phyloP scores from a whole-genome alignment of 2,888 invertebrate genomes.

The Anagyrus pseudococci region DNA sequence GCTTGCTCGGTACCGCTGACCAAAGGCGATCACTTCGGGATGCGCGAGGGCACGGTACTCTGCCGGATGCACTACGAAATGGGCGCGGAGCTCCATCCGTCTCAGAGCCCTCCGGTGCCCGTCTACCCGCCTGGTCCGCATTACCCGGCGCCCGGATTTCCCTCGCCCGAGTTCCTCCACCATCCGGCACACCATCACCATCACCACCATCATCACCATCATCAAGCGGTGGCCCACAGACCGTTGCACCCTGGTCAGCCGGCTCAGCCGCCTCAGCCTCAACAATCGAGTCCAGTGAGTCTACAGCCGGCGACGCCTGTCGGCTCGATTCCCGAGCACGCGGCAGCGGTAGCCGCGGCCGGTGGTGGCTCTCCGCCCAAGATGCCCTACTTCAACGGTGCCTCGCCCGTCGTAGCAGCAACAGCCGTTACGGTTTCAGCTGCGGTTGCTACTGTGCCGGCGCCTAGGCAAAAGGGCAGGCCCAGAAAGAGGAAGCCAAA shows the following conservation, averaged over 20 bases:
- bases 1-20: constrained; percentile 85
- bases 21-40: constrained; percentile 95
- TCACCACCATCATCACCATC: constrained; percentile 31
- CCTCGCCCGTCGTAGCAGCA: constrained; percentile 61
- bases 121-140: constrained; percentile 59
- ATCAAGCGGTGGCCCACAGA: constrained; percentile 46
- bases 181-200: constrained; percentile 52
- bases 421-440: constrained; percentile 63
- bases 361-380: constrained; percentile 55
- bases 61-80: constrained; percentile 80
- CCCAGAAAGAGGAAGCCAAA: constrained; percentile 93
- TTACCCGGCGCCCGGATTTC: constrained; percentile 63
- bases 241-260: constrained; percentile 43
- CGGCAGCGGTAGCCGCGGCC: constrained; percentile 64
- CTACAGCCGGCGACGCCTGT: constrained; percentile 68
- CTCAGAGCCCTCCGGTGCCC: constrained; percentile 59
- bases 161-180: constrained; percentile 63
- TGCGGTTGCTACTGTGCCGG: constrained; percentile 65
- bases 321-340: constrained; percentile 49
- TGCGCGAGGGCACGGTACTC: constrained; percentile 86
- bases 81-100: constrained; percentile 60
- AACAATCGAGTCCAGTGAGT: constrained; percentile 65
- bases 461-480: constrained; percentile 88
- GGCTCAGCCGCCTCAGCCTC: constrained; percentile 65
- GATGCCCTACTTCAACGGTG: constrained; percentile 69